A percentile compares a stretch with the other conserved stretches of the same genome.
phyloP scores from a whole-genome alignment of 2,888 invertebrate species.

The Osmoderma eremita region DNA sequence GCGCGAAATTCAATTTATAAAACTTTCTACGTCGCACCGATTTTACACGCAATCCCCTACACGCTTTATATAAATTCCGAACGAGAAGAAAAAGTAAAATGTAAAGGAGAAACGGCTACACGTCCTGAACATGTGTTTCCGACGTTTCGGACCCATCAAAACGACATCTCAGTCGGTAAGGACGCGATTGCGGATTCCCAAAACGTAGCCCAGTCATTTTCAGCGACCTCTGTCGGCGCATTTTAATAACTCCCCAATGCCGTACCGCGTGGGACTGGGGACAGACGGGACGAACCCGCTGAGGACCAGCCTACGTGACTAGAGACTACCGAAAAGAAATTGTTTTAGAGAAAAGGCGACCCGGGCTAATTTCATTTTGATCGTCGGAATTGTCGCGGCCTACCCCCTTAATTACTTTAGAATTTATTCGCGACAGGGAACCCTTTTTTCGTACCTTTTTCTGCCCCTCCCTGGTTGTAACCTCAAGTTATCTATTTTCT shows the following conservation, averaged over 20 bases:
- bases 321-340: conserved; percentile 48
- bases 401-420: conserved; percentile 47
- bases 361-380: conserved; percentile 56
- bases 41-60: neutral
- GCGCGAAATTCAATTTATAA: neutral
- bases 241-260: conserved; percentile 52
- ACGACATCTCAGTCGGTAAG: conserved; percentile 1
- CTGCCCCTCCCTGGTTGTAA: neutral
- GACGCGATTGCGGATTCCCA: conserved; percentile 12
- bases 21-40: neutral
- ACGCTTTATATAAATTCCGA: neutral
- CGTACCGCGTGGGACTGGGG: conserved; percentile 36
- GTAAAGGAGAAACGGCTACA: neutral
- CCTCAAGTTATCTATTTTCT: no score
- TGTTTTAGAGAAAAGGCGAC: conserved; percentile 52
- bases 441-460: conserved; percentile 44
- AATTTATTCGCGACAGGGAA: conserved; percentile 50
- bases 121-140: neutral
- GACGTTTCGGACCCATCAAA: conserved; percentile 9
- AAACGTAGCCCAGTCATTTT: conserved; percentile 39
- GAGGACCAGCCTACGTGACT: conserved; percentile 51
- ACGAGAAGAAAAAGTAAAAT: neutral
- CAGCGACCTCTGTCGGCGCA: conserved; percentile 55
- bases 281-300: conserved; percentile 36
- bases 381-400: conserved; percentile 54